phyloP scores from a whole-genome alignment of 2,888 invertebrate genomes.

The Tupiocoris notatus region DNA sequence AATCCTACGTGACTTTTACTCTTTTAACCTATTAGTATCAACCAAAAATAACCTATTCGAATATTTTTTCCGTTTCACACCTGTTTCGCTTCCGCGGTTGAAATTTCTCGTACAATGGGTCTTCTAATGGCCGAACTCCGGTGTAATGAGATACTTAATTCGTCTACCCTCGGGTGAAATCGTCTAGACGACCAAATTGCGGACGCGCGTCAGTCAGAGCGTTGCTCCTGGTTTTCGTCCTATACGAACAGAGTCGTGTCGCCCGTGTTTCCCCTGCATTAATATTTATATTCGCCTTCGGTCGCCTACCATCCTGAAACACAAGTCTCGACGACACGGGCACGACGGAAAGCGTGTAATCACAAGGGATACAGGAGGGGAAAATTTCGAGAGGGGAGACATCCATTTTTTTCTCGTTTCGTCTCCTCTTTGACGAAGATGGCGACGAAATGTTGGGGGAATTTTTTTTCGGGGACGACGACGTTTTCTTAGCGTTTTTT shows the following conservation, averaged over 20 bases:
- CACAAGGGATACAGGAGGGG: not conserved
- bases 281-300: conserved; percentile 19
- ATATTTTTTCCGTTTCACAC: not conserved
- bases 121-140: not conserved
- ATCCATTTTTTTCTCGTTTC: conserved; percentile 14
- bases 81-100: not conserved
- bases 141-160: not conserved
- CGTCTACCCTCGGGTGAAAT: not conserved
- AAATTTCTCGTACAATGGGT: not conserved
- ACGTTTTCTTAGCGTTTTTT: too few relatives aligned
- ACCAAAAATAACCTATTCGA: too few relatives aligned
- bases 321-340: not conserved
- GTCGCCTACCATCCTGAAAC: not conserved
- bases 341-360: conserved; percentile 7
- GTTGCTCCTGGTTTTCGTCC: not conserved
- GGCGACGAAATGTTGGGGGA: conserved; percentile 11
- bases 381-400: conserved; percentile 3
- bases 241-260: not conserved
- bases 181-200: not conserved
- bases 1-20: too few relatives aligned
- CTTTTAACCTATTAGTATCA: too few relatives aligned
- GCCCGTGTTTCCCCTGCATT: not conserved
- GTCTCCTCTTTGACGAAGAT: conserved; percentile 4
- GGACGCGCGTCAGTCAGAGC: not conserved
- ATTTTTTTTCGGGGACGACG: conserved; percentile 10